These are phyloP conservation scores for Pelobates cultripes DNA, from an alignment of 2,797 vertebrate genomes.

Conservation along the genomic window DNA sequence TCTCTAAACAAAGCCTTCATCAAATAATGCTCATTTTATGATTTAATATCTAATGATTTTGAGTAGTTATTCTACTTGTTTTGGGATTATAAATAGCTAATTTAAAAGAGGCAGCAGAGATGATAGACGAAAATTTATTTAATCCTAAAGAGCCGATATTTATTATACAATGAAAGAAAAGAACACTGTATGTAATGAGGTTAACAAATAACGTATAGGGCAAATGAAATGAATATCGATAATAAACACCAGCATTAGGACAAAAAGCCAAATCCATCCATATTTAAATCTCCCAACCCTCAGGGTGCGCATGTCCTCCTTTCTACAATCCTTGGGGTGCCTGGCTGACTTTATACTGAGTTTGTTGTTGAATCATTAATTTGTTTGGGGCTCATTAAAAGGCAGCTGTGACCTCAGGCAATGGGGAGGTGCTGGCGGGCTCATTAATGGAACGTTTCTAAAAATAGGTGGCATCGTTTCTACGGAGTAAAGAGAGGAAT, in stretches of 20 bases:
- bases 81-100: too few relatives aligned
- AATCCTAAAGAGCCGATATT: too few relatives aligned
- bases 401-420: conserved; percentile 39
- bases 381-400: conserved; percentile 52
- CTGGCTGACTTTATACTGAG: background rate
- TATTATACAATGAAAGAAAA: too few relatives aligned
- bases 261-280: background rate
- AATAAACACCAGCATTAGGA: background rate
- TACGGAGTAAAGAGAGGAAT: conserved; percentile 4
- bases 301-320: conserved; percentile 5
- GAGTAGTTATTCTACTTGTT: too few relatives aligned
- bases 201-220: background rate
- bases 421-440: conserved; percentile 25
- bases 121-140: too few relatives aligned
- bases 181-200: background rate
- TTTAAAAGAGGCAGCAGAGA: too few relatives aligned
- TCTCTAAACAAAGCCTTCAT: too few relatives aligned
- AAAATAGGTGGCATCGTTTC: conserved; percentile 24
- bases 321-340: background rate
- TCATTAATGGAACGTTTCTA: conserved; percentile 29
- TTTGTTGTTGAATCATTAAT: conserved; percentile 49
- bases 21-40: too few relatives aligned
- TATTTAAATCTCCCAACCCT: conserved; percentile 16
- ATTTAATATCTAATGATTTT: too few relatives aligned
- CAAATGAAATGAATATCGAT: background rate